Percentiles rank a stretch among this genome's conserved stretches.
Conservation (phyloP, 2,797 vertebrate species). For the Sciurus carolinensis region DNA sequence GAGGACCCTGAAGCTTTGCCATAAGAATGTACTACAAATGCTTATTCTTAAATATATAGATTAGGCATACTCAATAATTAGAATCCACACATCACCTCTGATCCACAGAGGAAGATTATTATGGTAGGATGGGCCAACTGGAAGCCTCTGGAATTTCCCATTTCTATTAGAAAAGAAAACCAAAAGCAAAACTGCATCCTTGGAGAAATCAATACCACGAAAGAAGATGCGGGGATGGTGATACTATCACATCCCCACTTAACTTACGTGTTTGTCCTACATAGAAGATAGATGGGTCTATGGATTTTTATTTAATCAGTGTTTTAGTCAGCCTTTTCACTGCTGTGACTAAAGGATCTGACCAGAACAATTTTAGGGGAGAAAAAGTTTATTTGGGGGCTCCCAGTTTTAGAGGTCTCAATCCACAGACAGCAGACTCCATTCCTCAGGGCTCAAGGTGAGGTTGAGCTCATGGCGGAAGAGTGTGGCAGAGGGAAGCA, state of each 20-base stretch:
- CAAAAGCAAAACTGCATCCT: background rate
- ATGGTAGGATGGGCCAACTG: background rate
- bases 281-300: background rate
- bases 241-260: background rate
- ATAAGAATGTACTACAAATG: background rate
- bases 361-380: no score
- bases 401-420: no score
- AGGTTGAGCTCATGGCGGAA: no score
- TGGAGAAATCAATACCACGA: background rate
- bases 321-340: no score
- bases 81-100: slow-evolving; percentile 2
- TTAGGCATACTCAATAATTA: background rate
- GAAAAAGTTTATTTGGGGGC: no score
- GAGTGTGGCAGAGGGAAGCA: no score
- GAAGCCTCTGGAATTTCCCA: background rate
- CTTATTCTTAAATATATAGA: background rate
- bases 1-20: background rate
- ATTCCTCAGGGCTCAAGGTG: no score
- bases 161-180: background rate
- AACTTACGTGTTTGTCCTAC: background rate
- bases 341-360: no score
- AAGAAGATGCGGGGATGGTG: background rate
- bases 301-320: background rate
- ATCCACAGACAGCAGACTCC: no score
- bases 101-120: background rate